These are phyloP conservation scores for Ophiodon elongatus DNA, from an alignment of 2,113 vertebrate species.

Conservation along the genomic window DNA sequence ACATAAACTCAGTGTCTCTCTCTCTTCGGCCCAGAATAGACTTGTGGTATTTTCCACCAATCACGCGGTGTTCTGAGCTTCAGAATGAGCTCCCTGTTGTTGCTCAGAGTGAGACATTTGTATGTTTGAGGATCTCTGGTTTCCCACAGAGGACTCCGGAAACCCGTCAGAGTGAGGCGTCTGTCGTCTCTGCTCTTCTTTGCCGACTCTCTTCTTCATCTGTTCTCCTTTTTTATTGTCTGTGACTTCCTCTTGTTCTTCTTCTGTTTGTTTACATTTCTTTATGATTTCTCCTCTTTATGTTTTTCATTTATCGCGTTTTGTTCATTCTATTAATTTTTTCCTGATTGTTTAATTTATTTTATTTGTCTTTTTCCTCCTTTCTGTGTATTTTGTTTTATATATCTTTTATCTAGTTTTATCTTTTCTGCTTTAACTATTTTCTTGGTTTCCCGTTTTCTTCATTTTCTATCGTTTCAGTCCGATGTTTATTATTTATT, in stretches of 20 bases:
- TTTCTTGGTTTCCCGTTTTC: neutral
- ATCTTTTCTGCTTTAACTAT: neutral
- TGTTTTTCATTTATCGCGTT: neutral
- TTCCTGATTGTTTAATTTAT: no score
- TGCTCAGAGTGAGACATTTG: conserved; percentile 29
- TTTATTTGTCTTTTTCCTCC: no score
- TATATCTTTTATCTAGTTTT: neutral
- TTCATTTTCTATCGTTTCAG: neutral
- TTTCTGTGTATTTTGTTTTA: neutral
- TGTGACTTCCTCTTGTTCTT: neutral
- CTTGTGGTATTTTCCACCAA: conserved; percentile 37
- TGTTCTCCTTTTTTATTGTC: neutral
- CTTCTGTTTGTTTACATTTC: neutral
- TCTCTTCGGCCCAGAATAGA: conserved; percentile 22
- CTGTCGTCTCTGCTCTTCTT: neutral
- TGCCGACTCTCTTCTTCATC: neutral
- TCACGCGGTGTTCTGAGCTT: conserved; percentile 28
- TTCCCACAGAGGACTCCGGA: neutral
- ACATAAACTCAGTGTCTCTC: neutral
- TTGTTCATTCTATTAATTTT: neutral
- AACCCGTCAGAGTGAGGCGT: conserved; percentile 14
- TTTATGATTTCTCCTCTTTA: neutral
- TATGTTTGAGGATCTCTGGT: conserved; percentile 35
- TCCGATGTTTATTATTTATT: neutral
- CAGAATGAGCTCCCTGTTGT: conserved; percentile 43